Conservation (phyloP, 2,888 invertebrate genomes). For the Tetanocera ferruginea region DNA sequence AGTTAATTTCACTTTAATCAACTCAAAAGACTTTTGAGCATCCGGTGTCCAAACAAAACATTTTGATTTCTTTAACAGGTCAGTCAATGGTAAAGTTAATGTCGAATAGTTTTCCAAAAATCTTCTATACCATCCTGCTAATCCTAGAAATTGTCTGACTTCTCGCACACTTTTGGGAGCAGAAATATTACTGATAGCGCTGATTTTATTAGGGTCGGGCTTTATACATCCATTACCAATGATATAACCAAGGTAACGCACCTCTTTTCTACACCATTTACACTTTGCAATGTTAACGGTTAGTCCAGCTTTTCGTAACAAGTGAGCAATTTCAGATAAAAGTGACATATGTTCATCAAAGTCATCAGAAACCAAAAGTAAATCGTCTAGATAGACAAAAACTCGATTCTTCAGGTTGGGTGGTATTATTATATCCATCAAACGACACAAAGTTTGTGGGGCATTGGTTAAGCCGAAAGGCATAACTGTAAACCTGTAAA, state of each 20-base stretch:
- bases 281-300: slow-evolving; percentile 3
- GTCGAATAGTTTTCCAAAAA: slow-evolving; percentile 38
- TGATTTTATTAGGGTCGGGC: too few species aligned
- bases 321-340: slow-evolving; percentile 21
- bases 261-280: neutral
- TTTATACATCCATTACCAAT: too few species aligned
- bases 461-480: slow-evolving; percentile 44
- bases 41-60: slow-evolving; percentile 35
- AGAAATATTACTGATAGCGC: too few species aligned
- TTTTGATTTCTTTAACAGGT: slow-evolving; percentile 16
- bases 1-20: too few species aligned
- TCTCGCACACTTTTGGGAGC: slow-evolving; percentile 40
- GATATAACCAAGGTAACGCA: too few species aligned
- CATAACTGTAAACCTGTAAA: slow-evolving; percentile 45
- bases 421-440: slow-evolving; percentile 41
- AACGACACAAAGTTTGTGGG: slow-evolving; percentile 42
- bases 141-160: slow-evolving; percentile 44
- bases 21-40: slow-evolving; percentile 37
- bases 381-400: too few species aligned
- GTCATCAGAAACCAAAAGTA: slow-evolving; percentile 32
- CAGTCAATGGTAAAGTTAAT: slow-evolving; percentile 23
- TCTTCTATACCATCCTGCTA: slow-evolving; percentile 47
- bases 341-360: slow-evolving; percentile 30
- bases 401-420: slow-evolving; percentile 37
- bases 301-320: neutral